phyloP scores from a whole-genome alignment of 1,140 invertebrate species.

The Teleogryllus occipitalis region DNA sequence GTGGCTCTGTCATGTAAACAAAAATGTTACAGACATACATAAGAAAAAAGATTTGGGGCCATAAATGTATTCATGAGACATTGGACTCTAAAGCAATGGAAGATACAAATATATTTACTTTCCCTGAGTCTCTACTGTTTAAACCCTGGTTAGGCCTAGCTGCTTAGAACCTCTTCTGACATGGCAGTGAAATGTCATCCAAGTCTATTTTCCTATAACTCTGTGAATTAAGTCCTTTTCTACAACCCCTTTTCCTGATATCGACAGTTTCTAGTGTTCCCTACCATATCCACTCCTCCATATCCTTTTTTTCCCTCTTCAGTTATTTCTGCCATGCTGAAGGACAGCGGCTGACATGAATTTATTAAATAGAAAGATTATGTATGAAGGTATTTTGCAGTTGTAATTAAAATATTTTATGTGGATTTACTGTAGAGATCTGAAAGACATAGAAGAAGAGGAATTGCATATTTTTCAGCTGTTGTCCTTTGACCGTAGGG shows the following conservation, averaged over 20 bases:
- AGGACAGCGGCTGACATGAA: neutral
- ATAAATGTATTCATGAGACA: neutral
- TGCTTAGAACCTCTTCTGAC: neutral
- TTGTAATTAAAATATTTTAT: neutral
- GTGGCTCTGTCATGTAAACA: neutral
- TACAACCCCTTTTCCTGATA: too few relatives aligned
- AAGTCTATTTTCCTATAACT: neutral
- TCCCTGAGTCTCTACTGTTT: neutral
- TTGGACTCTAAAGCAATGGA: neutral
- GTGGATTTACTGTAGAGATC: neutral
- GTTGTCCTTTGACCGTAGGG: neutral
- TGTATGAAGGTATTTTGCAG: neutral
- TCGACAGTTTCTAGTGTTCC: too few relatives aligned
- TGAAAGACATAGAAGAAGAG: neutral
- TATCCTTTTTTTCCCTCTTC: neutral
- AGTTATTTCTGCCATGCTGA: neutral
- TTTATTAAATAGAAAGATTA: neutral
- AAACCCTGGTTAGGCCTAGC: neutral
- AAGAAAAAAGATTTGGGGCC: neutral
- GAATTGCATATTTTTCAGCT: neutral
- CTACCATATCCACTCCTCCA: too few relatives aligned
- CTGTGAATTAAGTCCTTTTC: too few relatives aligned
- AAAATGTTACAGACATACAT: neutral
- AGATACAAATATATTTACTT: neutral
- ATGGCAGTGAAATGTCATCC: neutral